Evolutionary conservation across 1,140 invertebrate genomes (phyloP).

Genomic region (Hylaeus volcanicus): DNA sequence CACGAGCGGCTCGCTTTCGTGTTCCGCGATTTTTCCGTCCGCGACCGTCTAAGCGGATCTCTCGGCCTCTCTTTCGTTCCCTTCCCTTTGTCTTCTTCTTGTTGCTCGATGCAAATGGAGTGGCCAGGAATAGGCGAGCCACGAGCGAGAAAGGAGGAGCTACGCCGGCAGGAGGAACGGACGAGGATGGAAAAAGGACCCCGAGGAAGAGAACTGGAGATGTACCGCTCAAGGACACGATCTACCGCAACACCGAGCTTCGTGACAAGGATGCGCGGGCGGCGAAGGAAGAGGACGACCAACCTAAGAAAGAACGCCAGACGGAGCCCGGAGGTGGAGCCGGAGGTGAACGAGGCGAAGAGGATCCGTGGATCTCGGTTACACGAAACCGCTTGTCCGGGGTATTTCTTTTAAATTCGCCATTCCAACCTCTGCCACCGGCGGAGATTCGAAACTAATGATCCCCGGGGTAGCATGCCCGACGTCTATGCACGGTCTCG

Average conservation of each 20-base stretch:
- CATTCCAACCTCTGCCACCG: slow-evolving; percentile 32
- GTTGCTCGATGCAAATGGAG: slow-evolving; percentile 47
- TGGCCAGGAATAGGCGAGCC: slow-evolving; percentile 46
- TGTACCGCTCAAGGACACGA: slow-evolving; percentile 69
- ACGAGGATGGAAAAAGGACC: slow-evolving; percentile 16
- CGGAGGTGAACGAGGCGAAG: not conserved
- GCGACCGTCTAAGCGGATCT: slow-evolving; percentile 41
- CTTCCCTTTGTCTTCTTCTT: slow-evolving; percentile 17
- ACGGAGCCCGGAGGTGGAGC: not conserved
- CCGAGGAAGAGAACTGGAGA: slow-evolving; percentile 38
- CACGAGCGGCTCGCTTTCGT: slow-evolving; percentile 51
- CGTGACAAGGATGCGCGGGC: slow-evolving; percentile 61
- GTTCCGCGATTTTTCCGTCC: slow-evolving; percentile 41
- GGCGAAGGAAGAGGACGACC: slow-evolving; percentile 7
- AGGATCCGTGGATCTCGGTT: slow-evolving; percentile 44
- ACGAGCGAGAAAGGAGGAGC: not conserved
- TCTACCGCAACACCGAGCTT: slow-evolving; percentile 61
- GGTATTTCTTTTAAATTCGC: slow-evolving; percentile 42
- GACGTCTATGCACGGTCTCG: too few relatives aligned
- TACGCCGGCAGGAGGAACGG: not conserved
- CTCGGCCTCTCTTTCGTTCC: not conserved
- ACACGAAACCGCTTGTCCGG: slow-evolving; percentile 56
- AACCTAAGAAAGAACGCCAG: slow-evolving; percentile 11
- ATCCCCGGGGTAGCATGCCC: too few relatives aligned
- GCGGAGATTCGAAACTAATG: slow-evolving; percentile 14